A percentile compares a stretch with the other conserved stretches of the same genome.
phyloP scores from a whole-genome alignment of 2,888 invertebrate species.

The Oscheius sp. region DNA sequence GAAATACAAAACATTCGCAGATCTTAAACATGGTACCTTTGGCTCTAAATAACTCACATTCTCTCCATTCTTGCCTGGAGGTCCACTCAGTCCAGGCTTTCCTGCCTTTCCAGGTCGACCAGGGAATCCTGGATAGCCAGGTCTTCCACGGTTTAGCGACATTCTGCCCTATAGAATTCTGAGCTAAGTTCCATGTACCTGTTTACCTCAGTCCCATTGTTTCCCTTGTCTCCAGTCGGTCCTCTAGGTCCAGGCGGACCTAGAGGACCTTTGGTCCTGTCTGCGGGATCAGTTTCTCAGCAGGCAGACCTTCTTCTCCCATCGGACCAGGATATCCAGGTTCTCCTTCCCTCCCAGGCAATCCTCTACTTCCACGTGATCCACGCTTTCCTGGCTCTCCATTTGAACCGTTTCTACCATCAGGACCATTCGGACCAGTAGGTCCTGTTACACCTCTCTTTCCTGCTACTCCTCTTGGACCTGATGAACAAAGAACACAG shows the following conservation, averaged over 20 bases:
- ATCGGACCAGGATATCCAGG: conserved; percentile 6
- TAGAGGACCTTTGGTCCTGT: not conserved
- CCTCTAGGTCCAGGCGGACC: conserved; percentile 9
- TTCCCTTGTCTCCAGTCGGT: conserved; percentile 1
- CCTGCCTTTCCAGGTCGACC: conserved; percentile 12
- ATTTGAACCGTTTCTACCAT: not conserved
- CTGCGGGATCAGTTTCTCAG: not conserved
- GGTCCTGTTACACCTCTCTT: not conserved
- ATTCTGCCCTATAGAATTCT: not conserved
- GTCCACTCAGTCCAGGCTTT: not conserved
- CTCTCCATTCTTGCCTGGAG: not conserved
- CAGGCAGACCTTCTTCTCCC: not conserved
- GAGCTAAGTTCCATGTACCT: not conserved
- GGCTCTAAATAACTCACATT: not conserved
- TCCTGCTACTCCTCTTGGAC: conserved; percentile 1
- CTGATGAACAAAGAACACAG: conserved; percentile 6
- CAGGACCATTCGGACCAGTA: conserved; percentile 1
- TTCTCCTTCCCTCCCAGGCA: not conserved
- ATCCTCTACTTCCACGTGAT: conserved; percentile 16
- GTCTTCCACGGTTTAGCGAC: not conserved
- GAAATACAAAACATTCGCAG: conserved; percentile 21
- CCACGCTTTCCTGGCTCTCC: not conserved
- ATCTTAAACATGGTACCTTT: not conserved
- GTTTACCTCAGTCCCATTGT: not conserved
- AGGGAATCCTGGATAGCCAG: conserved; percentile 9